phyloP scores from a whole-genome alignment of 2,113 vertebrate species.

The Osmerus mordax region DNA sequence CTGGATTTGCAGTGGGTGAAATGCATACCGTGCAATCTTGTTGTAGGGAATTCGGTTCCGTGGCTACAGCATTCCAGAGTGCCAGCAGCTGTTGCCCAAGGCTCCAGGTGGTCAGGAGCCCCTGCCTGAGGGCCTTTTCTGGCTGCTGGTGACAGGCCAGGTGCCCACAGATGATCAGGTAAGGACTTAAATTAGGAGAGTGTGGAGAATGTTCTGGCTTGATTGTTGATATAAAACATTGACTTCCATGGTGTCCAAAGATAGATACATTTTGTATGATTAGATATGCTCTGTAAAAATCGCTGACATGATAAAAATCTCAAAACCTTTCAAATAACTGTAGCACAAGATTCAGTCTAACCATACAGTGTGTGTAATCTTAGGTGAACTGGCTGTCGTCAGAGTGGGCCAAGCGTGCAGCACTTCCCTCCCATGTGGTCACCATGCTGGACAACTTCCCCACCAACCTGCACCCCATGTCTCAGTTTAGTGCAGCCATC shows the following conservation, averaged over 20 bases:
- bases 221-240: background rate
- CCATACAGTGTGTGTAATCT: background rate
- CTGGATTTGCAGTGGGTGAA: too few species aligned
- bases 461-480: constrained; percentile 97
- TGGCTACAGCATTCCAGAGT: constrained; percentile 95
- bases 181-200: constrained; percentile 23
- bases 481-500: constrained; percentile 92
- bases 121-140: constrained; percentile 93
- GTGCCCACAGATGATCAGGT: constrained; percentile 93
- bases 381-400: constrained; percentile 90
- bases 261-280: too few species aligned
- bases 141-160: constrained; percentile 91
- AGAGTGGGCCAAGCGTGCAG: constrained; percentile 94
- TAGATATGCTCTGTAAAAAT: background rate
- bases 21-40: background rate
- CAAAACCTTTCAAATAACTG: background rate
- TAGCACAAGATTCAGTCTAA: background rate
- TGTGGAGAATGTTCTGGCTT: background rate
- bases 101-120: constrained; percentile 87
- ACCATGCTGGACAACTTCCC: constrained; percentile 99
- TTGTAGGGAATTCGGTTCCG: constrained; percentile 91
- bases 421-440: constrained; percentile 94
- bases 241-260: background rate
- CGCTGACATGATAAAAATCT: background rate
- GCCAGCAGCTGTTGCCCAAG: constrained; percentile 90